Percentiles rank a stretch among this genome's conserved stretches.
phyloP scores from a whole-genome alignment of 2,113 vertebrate species.

The Grammomys surdaster region DNA sequence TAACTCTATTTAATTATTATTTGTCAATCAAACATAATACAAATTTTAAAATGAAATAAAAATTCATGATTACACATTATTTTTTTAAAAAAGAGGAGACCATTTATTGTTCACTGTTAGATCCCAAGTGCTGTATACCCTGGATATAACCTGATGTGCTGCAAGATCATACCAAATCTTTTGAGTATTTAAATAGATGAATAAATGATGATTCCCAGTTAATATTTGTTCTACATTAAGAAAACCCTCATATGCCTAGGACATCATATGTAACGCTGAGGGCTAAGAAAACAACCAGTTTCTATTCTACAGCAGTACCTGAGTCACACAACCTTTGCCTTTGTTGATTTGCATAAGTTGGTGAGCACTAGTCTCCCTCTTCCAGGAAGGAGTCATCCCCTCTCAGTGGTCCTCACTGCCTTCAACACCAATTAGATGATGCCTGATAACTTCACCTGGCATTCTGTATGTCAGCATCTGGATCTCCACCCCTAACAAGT shows the following conservation, averaged over 20 bases:
- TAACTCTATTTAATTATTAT: not conserved
- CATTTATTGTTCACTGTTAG: not conserved
- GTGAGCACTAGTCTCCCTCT: not conserved
- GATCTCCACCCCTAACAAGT: constrained; percentile 77
- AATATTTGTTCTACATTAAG: not conserved
- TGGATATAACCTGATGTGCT: not conserved
- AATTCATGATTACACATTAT: not conserved
- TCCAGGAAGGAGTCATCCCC: not conserved
- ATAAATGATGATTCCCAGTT: not conserved
- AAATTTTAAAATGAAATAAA: not conserved
- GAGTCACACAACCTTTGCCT: not conserved
- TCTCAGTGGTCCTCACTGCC: constrained; percentile 44
- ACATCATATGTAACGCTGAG: not conserved
- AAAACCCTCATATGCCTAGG: not conserved
- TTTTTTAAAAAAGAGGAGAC: not conserved
- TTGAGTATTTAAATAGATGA: not conserved
- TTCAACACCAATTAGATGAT: constrained; percentile 67
- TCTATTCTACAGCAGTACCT: not conserved
- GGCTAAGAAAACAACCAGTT: not conserved
- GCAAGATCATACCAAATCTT: not conserved
- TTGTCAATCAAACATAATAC: not conserved
- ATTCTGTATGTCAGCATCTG: constrained; percentile 74
- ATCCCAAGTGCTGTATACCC: not conserved
- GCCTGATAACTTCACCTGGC: constrained; percentile 71
- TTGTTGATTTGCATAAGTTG: not conserved